Evolutionary conservation across 2,797 vertebrate genomes (phyloP).

Genomic region (Halcyon badia): DNA sequence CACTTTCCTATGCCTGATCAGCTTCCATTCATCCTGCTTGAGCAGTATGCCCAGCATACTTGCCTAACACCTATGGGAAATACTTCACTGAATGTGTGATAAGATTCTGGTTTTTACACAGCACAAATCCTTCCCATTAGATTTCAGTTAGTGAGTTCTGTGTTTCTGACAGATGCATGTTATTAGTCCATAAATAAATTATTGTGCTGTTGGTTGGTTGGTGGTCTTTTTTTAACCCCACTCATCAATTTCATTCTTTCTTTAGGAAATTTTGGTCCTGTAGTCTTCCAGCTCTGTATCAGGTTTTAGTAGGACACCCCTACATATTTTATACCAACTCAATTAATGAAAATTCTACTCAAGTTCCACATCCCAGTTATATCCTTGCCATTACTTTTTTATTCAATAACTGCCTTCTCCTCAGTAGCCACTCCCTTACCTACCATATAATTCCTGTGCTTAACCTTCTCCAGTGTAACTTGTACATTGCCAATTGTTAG

Average conservation of each 20-base stretch:
- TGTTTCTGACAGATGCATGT: background rate
- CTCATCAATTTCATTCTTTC: background rate
- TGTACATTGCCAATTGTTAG: background rate
- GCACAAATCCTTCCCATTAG: background rate
- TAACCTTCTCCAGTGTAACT: background rate
- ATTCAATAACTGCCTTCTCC: background rate
- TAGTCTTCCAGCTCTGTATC: background rate
- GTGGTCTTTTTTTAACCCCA: background rate
- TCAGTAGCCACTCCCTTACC: background rate
- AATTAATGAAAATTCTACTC: background rate
- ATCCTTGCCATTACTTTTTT: background rate
- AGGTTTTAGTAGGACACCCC: background rate
- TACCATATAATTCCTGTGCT: background rate
- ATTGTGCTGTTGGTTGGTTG: background rate
- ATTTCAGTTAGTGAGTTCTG: background rate
- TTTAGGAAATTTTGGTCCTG: background rate
- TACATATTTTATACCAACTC: background rate
- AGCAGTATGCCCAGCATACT: background rate
- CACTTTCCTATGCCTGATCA: background rate
- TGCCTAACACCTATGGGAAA: background rate
- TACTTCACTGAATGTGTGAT: background rate
- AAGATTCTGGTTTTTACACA: background rate
- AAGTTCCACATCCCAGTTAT: background rate
- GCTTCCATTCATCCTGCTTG: background rate
- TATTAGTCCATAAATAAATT: background rate